Evolutionary conservation across 2,797 vertebrate genomes (phyloP).

Genomic region (Crossoptilon crossoptilon): DNA sequence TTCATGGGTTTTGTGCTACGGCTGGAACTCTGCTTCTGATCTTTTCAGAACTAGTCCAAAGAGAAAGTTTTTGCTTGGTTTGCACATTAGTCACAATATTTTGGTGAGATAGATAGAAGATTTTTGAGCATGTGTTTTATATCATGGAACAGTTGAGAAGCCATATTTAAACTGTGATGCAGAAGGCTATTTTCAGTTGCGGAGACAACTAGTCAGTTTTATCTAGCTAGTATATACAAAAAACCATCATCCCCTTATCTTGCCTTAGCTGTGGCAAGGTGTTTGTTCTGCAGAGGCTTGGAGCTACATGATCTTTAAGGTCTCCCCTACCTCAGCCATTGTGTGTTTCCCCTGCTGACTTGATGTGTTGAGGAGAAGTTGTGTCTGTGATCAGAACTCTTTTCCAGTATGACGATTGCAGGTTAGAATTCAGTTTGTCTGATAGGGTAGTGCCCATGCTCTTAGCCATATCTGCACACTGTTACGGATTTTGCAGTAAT

Average conservation of each 20-base stretch:
- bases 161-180: slow-evolving; percentile 12
- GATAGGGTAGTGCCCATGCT: neutral
- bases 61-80: neutral
- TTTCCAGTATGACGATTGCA: rapidly evolving
- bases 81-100: neutral
- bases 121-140: neutral
- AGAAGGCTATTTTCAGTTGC: slow-evolving; percentile 11
- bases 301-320: too few species aligned
- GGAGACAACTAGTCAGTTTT: neutral
- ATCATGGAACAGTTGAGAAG: neutral
- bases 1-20: neutral
- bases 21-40: neutral
- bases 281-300: neutral
- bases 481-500: neutral
- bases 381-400: neutral
- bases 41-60: neutral
- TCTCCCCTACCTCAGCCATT: too few species aligned
- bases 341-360: neutral
- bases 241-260: rapidly evolving
- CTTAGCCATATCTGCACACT: neutral
- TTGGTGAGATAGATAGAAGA: neutral
- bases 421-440: neutral
- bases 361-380: neutral
- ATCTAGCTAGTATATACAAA: neutral
- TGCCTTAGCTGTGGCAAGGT: neutral